phyloP scores from a whole-genome alignment of 1,140 invertebrate species.

The Scaptomyza graminum region DNA sequence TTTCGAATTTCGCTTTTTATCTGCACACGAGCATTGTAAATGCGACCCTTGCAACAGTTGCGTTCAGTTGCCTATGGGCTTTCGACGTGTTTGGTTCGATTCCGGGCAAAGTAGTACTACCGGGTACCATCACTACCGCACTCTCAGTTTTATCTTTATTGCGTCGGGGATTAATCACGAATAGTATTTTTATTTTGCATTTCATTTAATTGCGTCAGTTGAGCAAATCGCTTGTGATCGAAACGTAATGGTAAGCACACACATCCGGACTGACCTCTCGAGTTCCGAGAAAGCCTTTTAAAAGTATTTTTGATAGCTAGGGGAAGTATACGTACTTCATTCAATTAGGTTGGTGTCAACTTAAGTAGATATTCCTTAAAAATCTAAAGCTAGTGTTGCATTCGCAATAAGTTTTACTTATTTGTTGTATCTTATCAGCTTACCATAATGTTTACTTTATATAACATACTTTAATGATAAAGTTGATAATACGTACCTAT shows the following conservation, averaged over 20 bases:
- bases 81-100: constrained; percentile 50
- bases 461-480: background rate
- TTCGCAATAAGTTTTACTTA: too few relatives aligned
- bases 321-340: too few relatives aligned
- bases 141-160: constrained; percentile 59
- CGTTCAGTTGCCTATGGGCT: constrained; percentile 58
- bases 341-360: too few relatives aligned
- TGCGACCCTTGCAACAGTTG: constrained; percentile 39
- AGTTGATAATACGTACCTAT: background rate
- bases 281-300: constrained; percentile 22
- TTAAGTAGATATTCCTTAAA: too few relatives aligned
- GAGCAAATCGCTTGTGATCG: constrained; percentile 47
- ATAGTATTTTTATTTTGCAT: background rate
- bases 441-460: too few relatives aligned
- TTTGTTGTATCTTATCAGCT: too few relatives aligned
- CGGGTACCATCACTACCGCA: background rate
- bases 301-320: too few relatives aligned
- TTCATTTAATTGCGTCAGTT: constrained; percentile 50
- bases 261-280: background rate
- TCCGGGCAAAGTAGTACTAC: constrained; percentile 1
- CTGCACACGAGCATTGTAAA: constrained; percentile 56
- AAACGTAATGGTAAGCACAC: constrained; percentile 57
- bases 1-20: constrained; percentile 50
- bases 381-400: too few relatives aligned
- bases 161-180: constrained; percentile 9